Evolutionary conservation across 2,113 vertebrate genomes (phyloP).

Genomic region (Illadopsis cleaveri): DNA sequence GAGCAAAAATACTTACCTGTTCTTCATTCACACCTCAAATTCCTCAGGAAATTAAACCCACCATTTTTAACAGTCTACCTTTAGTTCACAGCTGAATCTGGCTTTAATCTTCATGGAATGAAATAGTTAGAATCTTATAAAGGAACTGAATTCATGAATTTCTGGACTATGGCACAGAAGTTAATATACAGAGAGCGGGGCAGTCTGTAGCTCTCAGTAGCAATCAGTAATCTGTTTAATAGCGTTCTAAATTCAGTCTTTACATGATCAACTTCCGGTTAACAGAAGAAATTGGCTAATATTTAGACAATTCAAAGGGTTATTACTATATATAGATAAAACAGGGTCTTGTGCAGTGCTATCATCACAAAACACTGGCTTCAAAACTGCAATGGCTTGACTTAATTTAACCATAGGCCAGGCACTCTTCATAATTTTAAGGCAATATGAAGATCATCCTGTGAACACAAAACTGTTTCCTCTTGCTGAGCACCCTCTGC

Average conservation of each 20-base stretch:
- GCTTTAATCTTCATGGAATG: background rate
- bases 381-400: background rate
- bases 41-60: background rate
- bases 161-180: background rate
- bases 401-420: background rate
- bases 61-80: background rate
- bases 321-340: background rate
- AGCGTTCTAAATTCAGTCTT: background rate
- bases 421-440: background rate
- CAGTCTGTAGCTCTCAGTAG: background rate
- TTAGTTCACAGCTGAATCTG: background rate
- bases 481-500: background rate
- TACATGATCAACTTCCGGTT: background rate
- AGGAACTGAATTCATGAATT: background rate
- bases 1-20: background rate
- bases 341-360: background rate
- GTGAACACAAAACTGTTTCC: background rate
- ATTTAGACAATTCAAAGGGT: background rate
- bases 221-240: background rate
- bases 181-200: background rate
- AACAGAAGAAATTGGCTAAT: background rate
- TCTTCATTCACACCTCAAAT: background rate
- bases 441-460: background rate
- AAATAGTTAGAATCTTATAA: background rate
- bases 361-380: background rate